Base-by-base conservation (phyloP, 2,888 invertebrate genomes). In the Acanthosepion lycidas region DNA sequence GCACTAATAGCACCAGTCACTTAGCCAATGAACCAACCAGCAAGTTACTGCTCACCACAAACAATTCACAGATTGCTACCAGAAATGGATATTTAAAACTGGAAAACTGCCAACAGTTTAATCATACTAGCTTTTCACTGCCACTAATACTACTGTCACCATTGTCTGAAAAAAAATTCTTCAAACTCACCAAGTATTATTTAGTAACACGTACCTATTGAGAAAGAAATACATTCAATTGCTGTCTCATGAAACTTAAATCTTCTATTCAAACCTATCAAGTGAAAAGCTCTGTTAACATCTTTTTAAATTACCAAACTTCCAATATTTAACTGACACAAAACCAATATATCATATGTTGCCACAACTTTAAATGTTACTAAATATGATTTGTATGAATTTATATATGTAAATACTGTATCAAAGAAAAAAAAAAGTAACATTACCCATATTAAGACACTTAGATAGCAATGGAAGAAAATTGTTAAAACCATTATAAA, bases 51-150 rank as follows among this genome's bases (percentile, higher is more conserved):
- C n/a, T 78, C 78, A 78, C 78, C n/a, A 33, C n/a, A 33, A 78
- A 78, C 78, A 78, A n/a, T 78, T 78, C 78, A 78, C 78, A 78
- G 78, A 78, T 78, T 78, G 78, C 78, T 78, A 78, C 78, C n/a
- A 78, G 78, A 78, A 78, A 78, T 78, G 78, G 78, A 78, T 78
- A 78, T 78, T 78, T 78, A 78, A 78, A n/a, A 78, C 78, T 78
- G 78, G 33, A 78, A 78, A 78, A 33, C n/a, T 78, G 78, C 78
- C 78, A 78, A 78, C 78, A 78, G 33, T 78, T 78, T 78, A 33
- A 33, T 78, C 78, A 78, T 78, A 78, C 78, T 78, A 78, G 78
- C 78, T 78, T n/a, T n/a, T 33, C 78, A n/a, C 15, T n/a, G 78
- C 78, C 78, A 78, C 78, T 33, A 78, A 15, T 33, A 78, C 78